Base-by-base conservation (phyloP, 1,140 invertebrate genomes). In the Pseudoatta argentina region DNA sequence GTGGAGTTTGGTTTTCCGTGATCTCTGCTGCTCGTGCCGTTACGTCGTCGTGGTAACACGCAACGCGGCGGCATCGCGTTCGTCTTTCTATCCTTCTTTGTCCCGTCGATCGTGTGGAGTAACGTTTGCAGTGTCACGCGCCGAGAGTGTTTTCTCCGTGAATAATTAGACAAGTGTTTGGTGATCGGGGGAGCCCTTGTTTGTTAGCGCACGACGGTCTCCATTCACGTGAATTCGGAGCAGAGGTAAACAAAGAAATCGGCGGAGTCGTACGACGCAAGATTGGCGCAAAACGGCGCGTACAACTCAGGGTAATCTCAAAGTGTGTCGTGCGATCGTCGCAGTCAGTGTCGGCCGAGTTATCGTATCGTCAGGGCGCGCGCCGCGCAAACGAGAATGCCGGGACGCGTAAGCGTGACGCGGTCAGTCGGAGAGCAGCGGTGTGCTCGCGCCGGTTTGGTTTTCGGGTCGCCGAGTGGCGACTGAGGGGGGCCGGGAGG, bases 401-500 rank as follows among this genome's bases (percentile, higher is more conserved):
- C 53, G 88, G 78, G 61, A 63, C 85, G 67, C 86, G 82, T 85
- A 3, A 85, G 67, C 86, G 82, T 85, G 2, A 85, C 72, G 14
- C 78, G 69, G 48, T 66, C 79, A 55, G 27, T 64, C 12, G 72
- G 63, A 44, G 61, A 87, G 86, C 86, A 57, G 55, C 59, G 83
- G 66, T 79, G 91, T 86, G 82, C 75, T 48, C 76, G 87, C 48
- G 88, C 59, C 78, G 90, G 88, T 63, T 79, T 81, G 59, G 51
- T 77, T 82, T 91, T 92, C 67, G 88, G 91, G 81, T 91, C 88
- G 83, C 88, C 91, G 24, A 92, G 91, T 59, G 93, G 91, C 86
- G 93, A 94, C 87, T 93, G 91, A 93, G 79, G n/a, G 83, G 30
- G n/a, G 44, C 4, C 16, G 16, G 53, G 72, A 66, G 48, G 75